Evolutionary conservation across 30 jellyfish, hydroid and myxozoan genomes (phyloP).

Genomic region (Rhopilema esculentum): DNA sequence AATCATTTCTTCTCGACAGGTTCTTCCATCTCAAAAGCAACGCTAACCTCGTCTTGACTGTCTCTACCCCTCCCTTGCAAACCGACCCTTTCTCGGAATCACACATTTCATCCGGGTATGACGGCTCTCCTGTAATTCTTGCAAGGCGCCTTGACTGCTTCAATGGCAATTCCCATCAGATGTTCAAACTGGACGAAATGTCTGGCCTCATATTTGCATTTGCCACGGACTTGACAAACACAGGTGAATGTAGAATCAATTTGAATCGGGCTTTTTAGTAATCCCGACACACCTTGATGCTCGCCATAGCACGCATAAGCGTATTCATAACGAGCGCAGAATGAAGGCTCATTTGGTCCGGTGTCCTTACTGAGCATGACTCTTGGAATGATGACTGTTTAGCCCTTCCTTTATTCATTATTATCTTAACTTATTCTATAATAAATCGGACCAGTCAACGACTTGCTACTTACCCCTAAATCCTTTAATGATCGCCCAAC

Average conservation of each 20-base stretch:
- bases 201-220: conserved; percentile 75
- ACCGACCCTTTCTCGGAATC: conserved; percentile 69
- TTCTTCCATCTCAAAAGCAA: conserved; percentile 73
- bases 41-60: conserved; percentile 78
- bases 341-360: too few relatives aligned
- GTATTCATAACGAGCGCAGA: too few relatives aligned
- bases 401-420: too few relatives aligned
- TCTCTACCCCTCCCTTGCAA: conserved; percentile 64
- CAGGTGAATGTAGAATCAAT: conserved; percentile 78
- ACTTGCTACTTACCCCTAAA: too few relatives aligned
- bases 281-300: too few relatives aligned
- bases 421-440: too few relatives aligned
- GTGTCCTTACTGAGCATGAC: too few relatives aligned
- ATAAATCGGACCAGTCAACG: too few relatives aligned
- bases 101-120: conserved; percentile 23
- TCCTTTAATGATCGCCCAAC: too few relatives aligned
- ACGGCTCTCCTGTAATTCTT: conserved; percentile 60
- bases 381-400: too few relatives aligned
- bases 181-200: conserved; percentile 66
- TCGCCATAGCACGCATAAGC: too few relatives aligned
- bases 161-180: conserved; percentile 91
- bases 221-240: conserved; percentile 72
- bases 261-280: too few relatives aligned
- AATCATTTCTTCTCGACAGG: conserved; percentile 62
- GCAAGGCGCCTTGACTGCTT: conserved; percentile 40